Base-by-base conservation (phyloP, 2,797 vertebrate species). In the Sebastes kiyomatsui region DNA sequence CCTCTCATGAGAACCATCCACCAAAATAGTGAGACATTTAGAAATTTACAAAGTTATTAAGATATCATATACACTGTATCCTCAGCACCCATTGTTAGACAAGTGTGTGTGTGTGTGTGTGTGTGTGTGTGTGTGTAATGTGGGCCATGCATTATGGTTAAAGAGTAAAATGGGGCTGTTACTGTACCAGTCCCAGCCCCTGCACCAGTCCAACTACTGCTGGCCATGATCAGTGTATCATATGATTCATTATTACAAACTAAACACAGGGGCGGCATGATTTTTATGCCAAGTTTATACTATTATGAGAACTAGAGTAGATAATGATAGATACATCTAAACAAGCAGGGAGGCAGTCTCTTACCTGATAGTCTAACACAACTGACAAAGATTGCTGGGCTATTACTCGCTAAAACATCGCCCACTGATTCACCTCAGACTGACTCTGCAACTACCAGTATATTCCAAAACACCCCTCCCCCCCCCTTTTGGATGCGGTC, bases 21-120 rank as follows among this genome's bases (percentile, higher is more conserved):
- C 84, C 85, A 81, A 83, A 81, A 75, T 67, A 38, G 72, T 81
- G 82, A 88, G 69, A 85, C 83, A 79, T 88, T 91, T 88, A 85
- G 55, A 92, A 89, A 90, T 92, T 56, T 89, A 90, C 85, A 91
- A 92, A 86, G 86, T 77, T 83, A 85, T 90, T 86, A 77, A 83
- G 66, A 86, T 86, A 81, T 74, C 61, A 79, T 75, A 61, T 90
- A 84, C 81, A 87, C 79, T 79, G 79, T 85, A 88, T 88, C 72
- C 79, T 90, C 85, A 93, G 93, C 93, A 95, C 94, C 92, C 67
- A 75, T 90, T 89, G 66, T 88, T 87, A 90, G 62, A 58, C 58
- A 77, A 70, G 49, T 83, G 74, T 81, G 70, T 87, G 64, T 85
- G 77, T 77, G 77, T 75, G 32, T 33, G 32, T 33, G 32, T 33